These are phyloP conservation scores for Acrocera orbiculus DNA, from an alignment of 2,888 invertebrate species.

Conservation along the genomic window DNA sequence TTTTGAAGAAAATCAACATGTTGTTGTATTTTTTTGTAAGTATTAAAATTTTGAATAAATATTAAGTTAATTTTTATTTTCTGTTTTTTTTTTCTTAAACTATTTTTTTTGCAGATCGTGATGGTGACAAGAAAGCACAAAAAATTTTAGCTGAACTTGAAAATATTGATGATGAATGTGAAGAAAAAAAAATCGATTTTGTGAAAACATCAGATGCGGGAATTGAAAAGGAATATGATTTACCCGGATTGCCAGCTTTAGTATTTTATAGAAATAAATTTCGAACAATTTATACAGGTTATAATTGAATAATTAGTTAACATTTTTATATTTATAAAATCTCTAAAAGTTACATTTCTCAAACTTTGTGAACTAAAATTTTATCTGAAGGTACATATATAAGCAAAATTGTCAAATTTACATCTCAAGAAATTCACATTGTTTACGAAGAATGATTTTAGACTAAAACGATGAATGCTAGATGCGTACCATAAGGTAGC, in stretches of 20 bases:
- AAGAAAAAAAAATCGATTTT: slow-evolving; percentile 79
- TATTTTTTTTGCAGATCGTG: slow-evolving; percentile 45
- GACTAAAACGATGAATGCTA: no score
- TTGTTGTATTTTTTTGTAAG: slow-evolving; percentile 88
- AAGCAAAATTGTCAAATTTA: not conserved
- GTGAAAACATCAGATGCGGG: slow-evolving; percentile 82
- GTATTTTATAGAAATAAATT: slow-evolving; percentile 79
- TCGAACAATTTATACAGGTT: slow-evolving; percentile 63
- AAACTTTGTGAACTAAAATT: no score
- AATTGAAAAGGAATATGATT: slow-evolving; percentile 72
- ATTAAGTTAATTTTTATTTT: slow-evolving; percentile 1
- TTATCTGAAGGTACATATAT: no score
- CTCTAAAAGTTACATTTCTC: no score
- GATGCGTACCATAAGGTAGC: no score
- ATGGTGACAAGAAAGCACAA: slow-evolving; percentile 75
- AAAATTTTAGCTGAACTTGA: slow-evolving; percentile 77
- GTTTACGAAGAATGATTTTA: no score
- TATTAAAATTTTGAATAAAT: slow-evolving; percentile 4
- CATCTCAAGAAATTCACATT: no score
- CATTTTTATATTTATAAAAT: slow-evolving; percentile 1
- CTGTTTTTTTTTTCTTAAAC: slow-evolving; percentile 2
- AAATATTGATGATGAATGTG: slow-evolving; percentile 85
- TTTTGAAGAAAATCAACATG: slow-evolving; percentile 68
- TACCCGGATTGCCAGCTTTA: slow-evolving; percentile 61
- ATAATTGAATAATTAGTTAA: not conserved